phyloP scores from a whole-genome alignment of 2,113 vertebrate species.

The Tetrao urogallus region DNA sequence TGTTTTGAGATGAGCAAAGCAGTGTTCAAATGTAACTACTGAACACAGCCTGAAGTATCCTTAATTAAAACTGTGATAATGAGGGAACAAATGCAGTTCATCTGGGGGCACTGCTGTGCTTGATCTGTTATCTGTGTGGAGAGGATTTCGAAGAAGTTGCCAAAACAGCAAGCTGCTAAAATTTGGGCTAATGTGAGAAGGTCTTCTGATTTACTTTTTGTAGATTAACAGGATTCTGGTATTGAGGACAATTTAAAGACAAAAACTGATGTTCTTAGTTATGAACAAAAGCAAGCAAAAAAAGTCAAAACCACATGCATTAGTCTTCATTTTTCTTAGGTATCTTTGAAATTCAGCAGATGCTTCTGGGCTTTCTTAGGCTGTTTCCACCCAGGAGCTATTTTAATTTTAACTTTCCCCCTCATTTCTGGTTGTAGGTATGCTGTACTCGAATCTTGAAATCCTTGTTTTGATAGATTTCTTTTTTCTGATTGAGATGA shows the following conservation, averaged over 20 bases:
- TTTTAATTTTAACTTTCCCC: background rate
- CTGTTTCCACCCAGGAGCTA: background rate
- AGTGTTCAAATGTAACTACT: background rate
- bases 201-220: background rate
- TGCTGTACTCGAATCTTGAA: background rate
- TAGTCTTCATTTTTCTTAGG: background rate
- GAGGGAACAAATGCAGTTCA: background rate
- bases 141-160: background rate
- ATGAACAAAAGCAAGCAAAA: background rate
- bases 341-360: background rate
- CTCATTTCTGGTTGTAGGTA: background rate
- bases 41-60: background rate
- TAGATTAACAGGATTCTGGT: background rate
- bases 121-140: rapidly evolving
- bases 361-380: background rate
- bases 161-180: background rate
- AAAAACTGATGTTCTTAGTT: background rate
- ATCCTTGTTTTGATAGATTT: background rate
- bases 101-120: background rate
- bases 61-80: background rate
- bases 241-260: background rate
- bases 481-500: background rate
- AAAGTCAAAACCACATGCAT: background rate
- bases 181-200: background rate
- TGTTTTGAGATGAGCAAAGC: background rate